These are phyloP conservation scores for Seira musarum DNA, from an alignment of 2,888 invertebrate species.

Conservation along the genomic window DNA sequence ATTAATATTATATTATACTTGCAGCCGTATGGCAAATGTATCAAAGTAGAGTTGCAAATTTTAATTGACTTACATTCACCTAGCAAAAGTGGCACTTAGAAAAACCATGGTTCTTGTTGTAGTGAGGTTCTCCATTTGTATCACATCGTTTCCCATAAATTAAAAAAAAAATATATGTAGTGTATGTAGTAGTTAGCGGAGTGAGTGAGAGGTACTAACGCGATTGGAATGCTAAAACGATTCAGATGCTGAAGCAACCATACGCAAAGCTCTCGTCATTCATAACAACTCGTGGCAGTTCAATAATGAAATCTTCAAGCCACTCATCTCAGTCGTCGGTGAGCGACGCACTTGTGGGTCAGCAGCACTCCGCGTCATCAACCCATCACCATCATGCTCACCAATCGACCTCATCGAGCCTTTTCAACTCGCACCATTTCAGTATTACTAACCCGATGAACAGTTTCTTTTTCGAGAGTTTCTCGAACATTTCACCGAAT, in stretches of 20 bases:
- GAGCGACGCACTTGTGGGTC: constrained; percentile 22
- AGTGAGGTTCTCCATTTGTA: too few species aligned
- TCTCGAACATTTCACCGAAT: constrained; percentile 46
- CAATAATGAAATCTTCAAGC: constrained; percentile 39
- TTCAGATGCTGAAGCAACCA: constrained; percentile 95
- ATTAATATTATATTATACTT: too few species aligned
- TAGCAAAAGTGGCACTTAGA: too few species aligned
- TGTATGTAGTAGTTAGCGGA: too few species aligned
- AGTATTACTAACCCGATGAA: constrained; percentile 49
- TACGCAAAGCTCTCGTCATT: constrained; percentile 97
- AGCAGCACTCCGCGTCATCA: neutral
- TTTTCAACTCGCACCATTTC: constrained; percentile 48
- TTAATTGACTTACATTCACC: too few species aligned
- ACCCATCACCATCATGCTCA: neutral
- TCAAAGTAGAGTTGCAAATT: too few species aligned
- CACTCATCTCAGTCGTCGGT: constrained; percentile 42
- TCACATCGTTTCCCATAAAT: too few species aligned
- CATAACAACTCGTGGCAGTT: constrained; percentile 83
- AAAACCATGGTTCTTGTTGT: too few species aligned
- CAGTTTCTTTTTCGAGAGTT: constrained; percentile 45
- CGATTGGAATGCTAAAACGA: neutral
- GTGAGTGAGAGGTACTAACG: neutral
- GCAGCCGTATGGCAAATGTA: too few species aligned
- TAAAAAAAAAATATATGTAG: too few species aligned
- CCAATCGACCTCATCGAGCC: constrained; percentile 19